Evolutionary conservation across 2,888 invertebrate genomes (phyloP), one percentile per base, ranked within the genome.

Genomic region (Watsonalla cultraria): DNA sequence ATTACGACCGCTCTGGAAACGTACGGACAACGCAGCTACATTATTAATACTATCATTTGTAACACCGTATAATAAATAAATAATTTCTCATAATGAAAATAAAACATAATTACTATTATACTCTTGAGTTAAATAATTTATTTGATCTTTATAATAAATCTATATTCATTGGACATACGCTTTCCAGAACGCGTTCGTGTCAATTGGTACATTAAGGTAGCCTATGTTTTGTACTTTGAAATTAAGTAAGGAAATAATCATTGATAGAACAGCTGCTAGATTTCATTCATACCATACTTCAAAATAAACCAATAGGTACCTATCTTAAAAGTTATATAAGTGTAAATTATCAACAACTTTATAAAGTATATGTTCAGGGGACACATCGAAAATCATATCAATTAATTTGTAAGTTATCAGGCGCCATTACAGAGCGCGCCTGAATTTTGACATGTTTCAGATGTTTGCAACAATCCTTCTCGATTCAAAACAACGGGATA

Each of bases 171-270:
- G 80, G 78, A 77, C 70, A 68, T 76, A 76, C 74, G 72, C 70
- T 72, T 78, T 79, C 78, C 81, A 77, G 84, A 82, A 76, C 78
- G 74, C 74, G 64, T 64, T 70, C 66, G 67, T 72, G 74, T 70
- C 73, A 71, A 72, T 75, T 70, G 78, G 69, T 65, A 69, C 71
- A 70, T 71, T 74, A 75, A 76, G 74, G 81, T 84, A 85, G 80
- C 76, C 79, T 84, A 85, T 80, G 74, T 80, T 89, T 90, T 90
- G 89, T 90, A 90, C 89, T 89, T 88, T 81, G 82, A 84, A 86
- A 88, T 82, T 83, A 87, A 86, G 84, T 81, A 72, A 74, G 67
- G 70, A 74, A 76, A 75, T 68, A 46, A 64, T 58, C 59, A 58
- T 61, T 74, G 69, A 65, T 69, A 71, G 69, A 74, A 76, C 77